Percentiles rank a stretch among this genome's conserved stretches.
These are phyloP conservation scores for Coccyzus lansbergi DNA, from an alignment of 2,797 vertebrate genomes.

Conservation along the genomic window DNA sequence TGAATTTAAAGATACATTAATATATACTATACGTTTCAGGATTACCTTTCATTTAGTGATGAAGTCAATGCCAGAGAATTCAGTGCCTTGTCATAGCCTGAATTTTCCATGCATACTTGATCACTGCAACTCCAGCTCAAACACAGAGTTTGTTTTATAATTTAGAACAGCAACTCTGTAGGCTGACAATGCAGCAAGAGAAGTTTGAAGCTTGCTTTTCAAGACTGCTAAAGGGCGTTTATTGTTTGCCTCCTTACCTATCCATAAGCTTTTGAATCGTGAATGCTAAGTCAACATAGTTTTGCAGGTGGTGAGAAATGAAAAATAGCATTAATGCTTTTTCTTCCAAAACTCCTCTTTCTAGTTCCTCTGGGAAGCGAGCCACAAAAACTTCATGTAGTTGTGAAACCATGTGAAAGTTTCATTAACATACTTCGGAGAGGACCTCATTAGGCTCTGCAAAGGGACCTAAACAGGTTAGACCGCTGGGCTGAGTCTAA, in stretches of 20 bases:
- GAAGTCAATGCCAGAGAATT: not conserved
- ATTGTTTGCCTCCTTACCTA: constrained; percentile 12
- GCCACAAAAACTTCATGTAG: not conserved
- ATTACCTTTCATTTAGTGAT: not conserved
- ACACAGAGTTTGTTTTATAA: not conserved
- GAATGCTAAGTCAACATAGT: not conserved
- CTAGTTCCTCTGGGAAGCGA: constrained; percentile 24
- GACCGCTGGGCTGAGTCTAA: too few relatives aligned
- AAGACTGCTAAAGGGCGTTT: constrained; percentile 22
- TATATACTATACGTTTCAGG: not conserved
- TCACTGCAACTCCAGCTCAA: not conserved
- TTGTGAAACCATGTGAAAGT: constrained; percentile 1
- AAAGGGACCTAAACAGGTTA: too few relatives aligned
- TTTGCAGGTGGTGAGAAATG: constrained; percentile 28
- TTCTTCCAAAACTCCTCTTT: constrained; percentile 16
- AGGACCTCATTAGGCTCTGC: constrained; percentile 53
- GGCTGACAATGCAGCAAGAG: not conserved
- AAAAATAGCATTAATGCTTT: constrained; percentile 20
- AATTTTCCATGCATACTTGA: not conserved
- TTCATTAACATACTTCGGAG: constrained; percentile 9
- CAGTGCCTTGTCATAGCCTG: not conserved
- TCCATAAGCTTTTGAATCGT: constrained; percentile 13
- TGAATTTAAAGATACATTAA: not conserved
- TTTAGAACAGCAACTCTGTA: not conserved
- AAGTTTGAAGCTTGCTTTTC: constrained; percentile 25